phyloP scores from a whole-genome alignment of 2,888 invertebrate species.

The Neria commutata region DNA sequence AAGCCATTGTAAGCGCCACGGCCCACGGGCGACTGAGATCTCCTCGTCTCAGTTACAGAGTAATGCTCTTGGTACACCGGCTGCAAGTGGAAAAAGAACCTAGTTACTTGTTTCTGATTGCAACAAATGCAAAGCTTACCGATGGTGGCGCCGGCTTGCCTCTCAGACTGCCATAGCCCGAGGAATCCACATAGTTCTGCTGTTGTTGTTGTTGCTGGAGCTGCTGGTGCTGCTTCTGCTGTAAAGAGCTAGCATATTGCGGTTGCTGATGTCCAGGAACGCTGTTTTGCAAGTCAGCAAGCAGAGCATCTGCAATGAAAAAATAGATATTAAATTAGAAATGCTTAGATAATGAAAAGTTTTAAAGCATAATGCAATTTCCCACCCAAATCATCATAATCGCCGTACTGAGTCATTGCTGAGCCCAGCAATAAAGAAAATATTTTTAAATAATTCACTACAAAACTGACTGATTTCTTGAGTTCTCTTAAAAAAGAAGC shows the following conservation, averaged over 20 bases:
- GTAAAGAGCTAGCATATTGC: conserved; percentile 33
- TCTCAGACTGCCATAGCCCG: conserved; percentile 78
- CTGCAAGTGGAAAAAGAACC: conserved; percentile 34
- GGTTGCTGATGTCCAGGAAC: conserved; percentile 70
- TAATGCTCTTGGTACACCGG: conserved; percentile 57
- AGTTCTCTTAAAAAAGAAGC: conserved; percentile 8
- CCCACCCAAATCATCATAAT: conserved; percentile 57
- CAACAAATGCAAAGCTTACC: conserved; percentile 63
- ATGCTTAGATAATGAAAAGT: neutral
- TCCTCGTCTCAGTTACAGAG: conserved; percentile 50
- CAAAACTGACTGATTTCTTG: neutral
- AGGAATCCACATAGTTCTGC: conserved; percentile 55
- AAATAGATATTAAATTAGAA: conserved; percentile 5
- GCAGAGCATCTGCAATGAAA: conserved; percentile 82
- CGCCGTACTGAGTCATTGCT: conserved; percentile 51
- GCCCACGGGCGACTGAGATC: conserved; percentile 39
- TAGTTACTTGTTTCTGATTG: neutral
- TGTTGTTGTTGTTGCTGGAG: conserved; percentile 18
- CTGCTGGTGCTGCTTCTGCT: conserved; percentile 38
- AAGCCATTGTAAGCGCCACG: conserved; percentile 30
- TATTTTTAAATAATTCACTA: no score
- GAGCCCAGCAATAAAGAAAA: no score
- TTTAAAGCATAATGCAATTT: neutral
- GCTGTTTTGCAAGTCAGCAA: conserved; percentile 95
- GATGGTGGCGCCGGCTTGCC: conserved; percentile 70